phyloP scores from a whole-genome alignment of 1,140 invertebrate species.

The Octopus bimaculoides region DNA sequence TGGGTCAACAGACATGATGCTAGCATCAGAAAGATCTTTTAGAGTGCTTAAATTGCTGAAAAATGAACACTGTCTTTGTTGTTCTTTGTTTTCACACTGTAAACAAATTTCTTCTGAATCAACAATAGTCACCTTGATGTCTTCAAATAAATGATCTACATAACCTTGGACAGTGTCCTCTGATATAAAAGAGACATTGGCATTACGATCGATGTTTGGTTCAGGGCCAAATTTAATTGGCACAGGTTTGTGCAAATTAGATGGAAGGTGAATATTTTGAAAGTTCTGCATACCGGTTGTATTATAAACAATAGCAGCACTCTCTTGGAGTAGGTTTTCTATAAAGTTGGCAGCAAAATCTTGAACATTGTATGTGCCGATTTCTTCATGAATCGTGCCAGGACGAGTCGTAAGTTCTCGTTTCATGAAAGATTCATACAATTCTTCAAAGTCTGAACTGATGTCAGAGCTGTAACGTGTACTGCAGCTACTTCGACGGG shows the following conservation, averaged over 20 bases:
- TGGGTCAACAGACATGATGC: not conserved
- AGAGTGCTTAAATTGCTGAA: not conserved
- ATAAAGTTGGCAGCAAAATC: slow-evolving; percentile 43
- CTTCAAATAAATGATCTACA: slow-evolving; percentile 1
- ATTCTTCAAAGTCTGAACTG: slow-evolving; percentile 52
- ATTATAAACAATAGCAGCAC: slow-evolving; percentile 28
- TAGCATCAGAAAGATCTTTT: not conserved
- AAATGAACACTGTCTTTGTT: not conserved
- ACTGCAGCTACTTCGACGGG: slow-evolving; percentile 43
- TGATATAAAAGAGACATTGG: slow-evolving; percentile 12
- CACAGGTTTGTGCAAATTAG: slow-evolving; percentile 6
- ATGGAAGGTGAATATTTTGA: slow-evolving; percentile 12
- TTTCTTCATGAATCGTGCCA: slow-evolving; percentile 47
- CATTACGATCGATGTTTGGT: slow-evolving; percentile 8
- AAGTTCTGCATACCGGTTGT: slow-evolving; percentile 28
- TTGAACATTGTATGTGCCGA: slow-evolving; percentile 21
- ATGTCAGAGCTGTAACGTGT: slow-evolving; percentile 49
- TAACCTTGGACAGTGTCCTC: slow-evolving; percentile 7
- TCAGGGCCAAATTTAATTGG: slow-evolving; percentile 1
- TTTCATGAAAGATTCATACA: slow-evolving; percentile 41
- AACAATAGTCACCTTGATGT: not conserved
- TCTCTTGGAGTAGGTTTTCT: slow-evolving; percentile 32
- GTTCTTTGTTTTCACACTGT: not conserved
- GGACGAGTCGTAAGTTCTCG: slow-evolving; percentile 35
- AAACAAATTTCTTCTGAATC: not conserved